These are phyloP conservation scores for Cerastis leucographa DNA, from an alignment of 2,888 invertebrate genomes.

Conservation along the genomic window DNA sequence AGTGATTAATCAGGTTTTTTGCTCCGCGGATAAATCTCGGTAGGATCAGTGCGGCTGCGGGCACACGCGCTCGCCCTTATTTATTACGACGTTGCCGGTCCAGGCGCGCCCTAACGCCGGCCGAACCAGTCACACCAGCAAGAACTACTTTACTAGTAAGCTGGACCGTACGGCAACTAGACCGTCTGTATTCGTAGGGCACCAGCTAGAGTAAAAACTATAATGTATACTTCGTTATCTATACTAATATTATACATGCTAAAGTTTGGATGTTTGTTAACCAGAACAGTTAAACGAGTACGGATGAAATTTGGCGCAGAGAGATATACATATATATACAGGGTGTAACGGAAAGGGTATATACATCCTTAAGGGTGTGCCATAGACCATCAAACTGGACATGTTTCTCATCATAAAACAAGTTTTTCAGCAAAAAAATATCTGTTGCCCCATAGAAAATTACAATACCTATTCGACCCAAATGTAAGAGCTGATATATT, in stretches of 20 bases:
- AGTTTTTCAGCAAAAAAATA: no score
- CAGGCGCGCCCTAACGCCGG: conserved; percentile 41
- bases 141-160: conserved; percentile 59
- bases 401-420: no score
- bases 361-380: no score
- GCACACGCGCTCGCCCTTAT: conserved; percentile 67
- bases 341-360: no score
- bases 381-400: no score
- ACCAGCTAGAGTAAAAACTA: not conserved
- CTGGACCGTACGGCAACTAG: not conserved
- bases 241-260: not conserved
- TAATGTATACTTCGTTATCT: not conserved
- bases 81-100: conserved; percentile 67
- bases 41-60: conserved; percentile 60
- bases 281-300: not conserved
- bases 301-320: not conserved
- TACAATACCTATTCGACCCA: no score
- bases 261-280: not conserved
- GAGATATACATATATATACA: no score
- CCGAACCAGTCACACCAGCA: conserved; percentile 45
- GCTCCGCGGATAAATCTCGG: conserved; percentile 77
- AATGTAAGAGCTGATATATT: no score
- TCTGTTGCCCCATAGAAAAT: no score
- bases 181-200: not conserved
- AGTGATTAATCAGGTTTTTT: conserved; percentile 87